Evolutionary conservation across 2,888 invertebrate species (phyloP), one percentile per base, ranked within the genome.

Genomic region (Dicyrtomina minuta): DNA sequence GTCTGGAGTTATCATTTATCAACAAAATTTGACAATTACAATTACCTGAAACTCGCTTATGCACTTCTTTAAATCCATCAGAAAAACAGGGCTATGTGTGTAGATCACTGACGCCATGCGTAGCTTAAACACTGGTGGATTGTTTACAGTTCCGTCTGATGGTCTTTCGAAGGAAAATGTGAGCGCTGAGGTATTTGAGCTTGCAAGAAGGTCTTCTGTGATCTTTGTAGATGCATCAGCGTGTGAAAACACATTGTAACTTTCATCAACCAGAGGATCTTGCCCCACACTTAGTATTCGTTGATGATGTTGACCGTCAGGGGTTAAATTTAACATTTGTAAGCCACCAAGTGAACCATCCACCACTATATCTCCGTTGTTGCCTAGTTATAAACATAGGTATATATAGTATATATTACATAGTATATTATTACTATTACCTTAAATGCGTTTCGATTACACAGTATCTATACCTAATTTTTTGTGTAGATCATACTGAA

Each of bases 71-170:
- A 96, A 84, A 82, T 96, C 96, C 41, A 88, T 86, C 66, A 96
- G 85, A 80, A 96, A 88, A 75, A 89, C 87, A 0, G 93, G 91
- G 64, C 93, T 93, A 83, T 97, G 96, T 3, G 92, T 92, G 84
- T 96, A 96, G 87, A 93, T 93, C 69, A 96, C 90, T 44, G 93
- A 92, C 1, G 93, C 94, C 88, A 95, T 91, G 79, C 89, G 85
- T 75, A 89, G 41, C 3, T 65, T 66, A 12, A 78, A 65, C 6
- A 44, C 51, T 8, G 77, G 76, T 10, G 33, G 27, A 41, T 22
- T 51, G 1, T 44, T 24, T 8, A 22, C 49, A 39, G 17, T 12
- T 15, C 5, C 39, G 1, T 53, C 66, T 8, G 60, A 22, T 17
- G 59, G 60, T 22, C 66, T 72, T 62, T 75, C 75, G 61, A 72